Base-by-base conservation (phyloP, 2,113 vertebrate species). In the Dinomys branickii region DNA sequence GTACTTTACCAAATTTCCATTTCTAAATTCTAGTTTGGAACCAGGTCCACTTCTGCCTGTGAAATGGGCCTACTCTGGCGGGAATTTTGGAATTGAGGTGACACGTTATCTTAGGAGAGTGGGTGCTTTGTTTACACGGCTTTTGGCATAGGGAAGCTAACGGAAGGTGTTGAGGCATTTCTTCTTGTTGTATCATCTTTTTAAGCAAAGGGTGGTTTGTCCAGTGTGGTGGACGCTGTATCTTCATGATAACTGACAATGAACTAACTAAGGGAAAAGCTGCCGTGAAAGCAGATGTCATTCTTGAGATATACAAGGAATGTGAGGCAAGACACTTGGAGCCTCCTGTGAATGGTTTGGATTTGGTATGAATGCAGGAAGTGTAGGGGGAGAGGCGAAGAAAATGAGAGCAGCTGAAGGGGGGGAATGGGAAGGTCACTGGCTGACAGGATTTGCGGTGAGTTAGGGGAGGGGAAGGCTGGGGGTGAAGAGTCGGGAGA, bases 131-230 rank as follows among this genome's bases (percentile, higher is more conserved):
- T 92, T 92, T 17, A 0, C n/a, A 56, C 22, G 88, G 58, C 8
- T 73, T 96, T 83, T 87, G 63, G 80, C 56, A 38, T 50, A 89
- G 33, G 10, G 33, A 97, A 24, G 41, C 33, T 93, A 35, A 30
- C 20, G 87, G 58, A 73, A 54, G 35, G 35, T 35, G 9, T 0
- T 58, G 54, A n/a, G 30, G 5, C 61, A 19, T 35, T 50, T 84
- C 33, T 58, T 71, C 12, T 35, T 52, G 8, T 44, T 35, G 22
- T n/a, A 10, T 90, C 6, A 83, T 73, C n/a, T 85, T 41, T 95
- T 50, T 83, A 90, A 80, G 85, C 65, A 80, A 69, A 77, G 41
- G 20, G 12, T 3, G 10, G 22, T 7, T 28, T 88, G 69, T 78
- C 91, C 69, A 54, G 12, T 59, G 61, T 85, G 35, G 67, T 58